Percentiles rank a stretch among this genome's conserved stretches.
phyloP scores from a whole-genome alignment of 2,797 vertebrate species.

The Syndactyla subalaris region DNA sequence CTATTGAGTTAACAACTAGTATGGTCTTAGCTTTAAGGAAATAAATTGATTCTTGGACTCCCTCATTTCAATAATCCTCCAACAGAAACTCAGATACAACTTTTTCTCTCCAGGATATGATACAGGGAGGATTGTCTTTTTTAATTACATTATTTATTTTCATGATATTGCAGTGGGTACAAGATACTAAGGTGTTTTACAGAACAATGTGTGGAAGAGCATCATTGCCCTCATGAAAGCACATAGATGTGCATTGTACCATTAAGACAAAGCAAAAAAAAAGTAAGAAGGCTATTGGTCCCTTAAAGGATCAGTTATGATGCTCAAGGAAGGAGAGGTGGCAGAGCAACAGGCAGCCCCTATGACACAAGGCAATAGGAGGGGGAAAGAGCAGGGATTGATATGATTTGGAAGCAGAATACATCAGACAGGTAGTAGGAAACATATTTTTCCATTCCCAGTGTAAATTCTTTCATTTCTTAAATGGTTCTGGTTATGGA shows the following conservation, averaged over 20 bases:
- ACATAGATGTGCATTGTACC: background rate
- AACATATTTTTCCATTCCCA: background rate
- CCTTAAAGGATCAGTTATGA: background rate
- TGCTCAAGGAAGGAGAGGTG: background rate
- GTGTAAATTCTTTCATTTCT: background rate
- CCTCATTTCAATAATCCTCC: conserved; percentile 59
- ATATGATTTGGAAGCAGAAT: background rate
- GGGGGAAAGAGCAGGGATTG: background rate
- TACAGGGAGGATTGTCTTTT: background rate
- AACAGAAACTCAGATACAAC: conserved; percentile 31
- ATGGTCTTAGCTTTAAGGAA: conserved; percentile 56
- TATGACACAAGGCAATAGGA: background rate
- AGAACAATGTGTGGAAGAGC: background rate
- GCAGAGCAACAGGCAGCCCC: background rate
- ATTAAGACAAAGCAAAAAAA: background rate
- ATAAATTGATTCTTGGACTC: conserved; percentile 59
- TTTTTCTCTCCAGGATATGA: conserved; percentile 6
- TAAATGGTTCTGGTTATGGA: background rate
- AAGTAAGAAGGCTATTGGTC: background rate
- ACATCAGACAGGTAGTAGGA: background rate
- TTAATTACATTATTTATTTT: background rate
- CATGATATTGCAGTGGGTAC: background rate
- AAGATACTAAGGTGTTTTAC: background rate
- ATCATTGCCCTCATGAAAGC: background rate
- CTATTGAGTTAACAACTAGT: conserved; percentile 69